Evolutionary conservation across 2,888 invertebrate species (phyloP), one percentile per base, ranked within the genome.

Genomic region (Sesia apiformis): DNA sequence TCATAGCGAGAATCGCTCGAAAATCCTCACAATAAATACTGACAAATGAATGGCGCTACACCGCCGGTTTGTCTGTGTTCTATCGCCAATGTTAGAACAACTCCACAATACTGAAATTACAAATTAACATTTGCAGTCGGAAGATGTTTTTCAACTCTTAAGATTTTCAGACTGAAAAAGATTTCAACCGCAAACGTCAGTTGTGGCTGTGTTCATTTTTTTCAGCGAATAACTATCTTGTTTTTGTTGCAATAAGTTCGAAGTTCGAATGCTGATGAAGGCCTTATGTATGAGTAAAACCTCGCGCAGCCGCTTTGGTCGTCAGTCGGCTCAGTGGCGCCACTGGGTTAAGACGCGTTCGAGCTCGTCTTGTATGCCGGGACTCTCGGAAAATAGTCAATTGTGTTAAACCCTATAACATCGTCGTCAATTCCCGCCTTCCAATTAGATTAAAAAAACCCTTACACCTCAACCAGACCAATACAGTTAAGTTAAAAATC

Each of bases 241-340:
- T 46, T 23, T 23, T 23, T 38, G 38, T 38, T 8, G 38, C 4
- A 50, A 38, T 38, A 38, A 38, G 50, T 38, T 50, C 3, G 6
- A 38, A 39, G 8, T 50, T 50, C 0, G 38, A 50, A 38, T 4
- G 38, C 8, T 8, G 49, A 7, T 38, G 23, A 50, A 56, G 56
- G 56, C 63, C 70, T 60, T 67, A 62, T 67, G 69, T 67, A 66
- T 68, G 68, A 58, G 66, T 66, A 56, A 54, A 61, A 63, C 63
- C 63, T 57, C 76, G 84, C 86, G 86, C 86, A 85, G 82, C 69
- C 85, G 84, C 83, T 62, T 61, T 57, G 61, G 60, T 54, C 71
- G 70, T 61, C 81, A 86, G 87, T 87, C 69, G 65, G 70, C 70
- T 74, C 70, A 72, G 76, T 72, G 85, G 81, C 85, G 83, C 82